Percentiles rank a stretch among this genome's conserved stretches.
phyloP scores from a whole-genome alignment of 2,888 invertebrate species.

The Pachydiplax longipennis region DNA sequence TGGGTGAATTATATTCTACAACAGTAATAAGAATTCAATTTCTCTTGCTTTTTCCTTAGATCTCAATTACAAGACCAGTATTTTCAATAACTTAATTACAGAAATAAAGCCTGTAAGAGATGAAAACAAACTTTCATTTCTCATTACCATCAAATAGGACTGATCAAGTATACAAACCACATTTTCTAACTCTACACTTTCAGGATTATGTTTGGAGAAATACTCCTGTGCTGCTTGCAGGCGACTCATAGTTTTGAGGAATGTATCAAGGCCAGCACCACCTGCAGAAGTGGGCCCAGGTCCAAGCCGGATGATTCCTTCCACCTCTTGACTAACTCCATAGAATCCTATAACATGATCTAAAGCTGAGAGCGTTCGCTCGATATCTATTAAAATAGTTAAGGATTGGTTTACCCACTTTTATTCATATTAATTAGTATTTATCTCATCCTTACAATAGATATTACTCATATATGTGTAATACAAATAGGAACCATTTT shows the following conservation, averaged over 20 bases:
- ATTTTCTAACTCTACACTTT: constrained; percentile 92
- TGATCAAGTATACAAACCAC: constrained; percentile 69
- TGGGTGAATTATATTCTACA: no score
- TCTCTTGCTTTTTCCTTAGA: no score
- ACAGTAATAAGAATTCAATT: no score
- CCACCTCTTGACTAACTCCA: constrained; percentile 92
- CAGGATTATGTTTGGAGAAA: constrained; percentile 91
- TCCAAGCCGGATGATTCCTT: constrained; percentile 83
- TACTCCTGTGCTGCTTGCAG: constrained; percentile 87
- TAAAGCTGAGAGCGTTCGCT: constrained; percentile 83
- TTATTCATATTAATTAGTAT: neutral
- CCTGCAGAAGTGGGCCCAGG: constrained; percentile 72
- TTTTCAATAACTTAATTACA: no score
- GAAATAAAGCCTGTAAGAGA: no score
- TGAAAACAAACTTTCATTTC: no score
- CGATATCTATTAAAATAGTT: constrained; percentile 75
- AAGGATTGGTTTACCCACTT: neutral
- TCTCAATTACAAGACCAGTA: no score
- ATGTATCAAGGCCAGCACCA: constrained; percentile 61
- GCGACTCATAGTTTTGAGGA: constrained; percentile 79
- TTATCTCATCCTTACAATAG: no score
- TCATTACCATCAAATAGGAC: neutral
- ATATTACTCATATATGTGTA: no score
- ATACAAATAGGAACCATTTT: no score
- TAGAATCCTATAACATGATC: constrained; percentile 96